Conservation (phyloP, 2,888 invertebrate genomes). For the Epirrhoe tristata region DNA sequence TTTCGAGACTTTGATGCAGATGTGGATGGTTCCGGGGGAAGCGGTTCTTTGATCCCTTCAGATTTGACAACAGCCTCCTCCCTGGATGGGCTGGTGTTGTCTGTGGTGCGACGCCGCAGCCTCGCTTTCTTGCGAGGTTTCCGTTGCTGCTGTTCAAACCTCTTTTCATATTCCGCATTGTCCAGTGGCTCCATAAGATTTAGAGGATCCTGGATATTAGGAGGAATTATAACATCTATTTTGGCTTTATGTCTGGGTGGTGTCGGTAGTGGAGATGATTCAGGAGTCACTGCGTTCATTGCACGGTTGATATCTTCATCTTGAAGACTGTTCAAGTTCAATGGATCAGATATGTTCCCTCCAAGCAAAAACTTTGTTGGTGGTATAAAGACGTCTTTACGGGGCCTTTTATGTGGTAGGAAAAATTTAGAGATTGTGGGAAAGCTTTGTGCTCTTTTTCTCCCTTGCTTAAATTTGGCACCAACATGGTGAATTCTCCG, state of each 20-base stretch:
- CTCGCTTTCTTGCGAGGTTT: constrained; percentile 89
- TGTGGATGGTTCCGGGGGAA: constrained; percentile 71
- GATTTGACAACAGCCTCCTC: constrained; percentile 57
- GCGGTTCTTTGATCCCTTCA: constrained; percentile 71
- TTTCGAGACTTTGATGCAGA: constrained; percentile 74
- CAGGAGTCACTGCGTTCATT: constrained; percentile 96
- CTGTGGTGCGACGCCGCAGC: constrained; percentile 78
- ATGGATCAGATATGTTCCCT: constrained; percentile 97
- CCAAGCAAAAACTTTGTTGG: constrained; percentile 97
- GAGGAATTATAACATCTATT: constrained; percentile 96
- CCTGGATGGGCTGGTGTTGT: constrained; percentile 70
- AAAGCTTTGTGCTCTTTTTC: constrained; percentile 89
- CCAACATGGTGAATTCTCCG: constrained; percentile 76
- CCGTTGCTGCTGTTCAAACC: constrained; percentile 89
- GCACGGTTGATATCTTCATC: constrained; percentile 91
- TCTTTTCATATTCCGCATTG: constrained; percentile 93
- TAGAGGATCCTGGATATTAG: constrained; percentile 96
- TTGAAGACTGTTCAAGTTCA: constrained; percentile 96
- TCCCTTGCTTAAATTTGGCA: constrained; percentile 78
- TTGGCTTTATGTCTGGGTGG: constrained; percentile 92
- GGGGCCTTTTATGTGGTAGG: constrained; percentile 89
- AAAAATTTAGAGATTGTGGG: constrained; percentile 90
- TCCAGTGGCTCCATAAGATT: constrained; percentile 93
- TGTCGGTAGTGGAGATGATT: constrained; percentile 95
- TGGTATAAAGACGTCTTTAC: constrained; percentile 91